These are phyloP conservation scores for Lagopus muta DNA, from an alignment of 2,113 vertebrate species.

Conservation along the genomic window DNA sequence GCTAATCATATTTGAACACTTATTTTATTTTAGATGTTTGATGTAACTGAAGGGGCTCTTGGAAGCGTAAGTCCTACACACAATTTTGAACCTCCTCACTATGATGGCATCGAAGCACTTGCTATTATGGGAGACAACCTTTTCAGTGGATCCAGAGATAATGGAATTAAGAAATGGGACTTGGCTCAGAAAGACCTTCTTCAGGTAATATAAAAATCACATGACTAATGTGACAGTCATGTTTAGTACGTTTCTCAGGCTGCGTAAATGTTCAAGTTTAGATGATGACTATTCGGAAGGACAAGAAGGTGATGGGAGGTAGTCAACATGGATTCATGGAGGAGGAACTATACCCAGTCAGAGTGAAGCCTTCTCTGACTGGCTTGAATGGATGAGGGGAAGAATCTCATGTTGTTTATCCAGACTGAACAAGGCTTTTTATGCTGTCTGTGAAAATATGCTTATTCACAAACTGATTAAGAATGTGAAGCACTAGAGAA, in stretches of 20 bases:
- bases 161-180: conserved; percentile 95
- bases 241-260: neutral
- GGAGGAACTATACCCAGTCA: neutral
- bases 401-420: neutral
- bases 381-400: neutral
- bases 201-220: conserved; percentile 79
- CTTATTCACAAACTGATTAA: neutral
- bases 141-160: conserved; percentile 93
- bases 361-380: neutral
- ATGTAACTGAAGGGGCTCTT: conserved; percentile 91
- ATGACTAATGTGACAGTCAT: neutral
- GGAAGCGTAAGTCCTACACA: conserved; percentile 88
- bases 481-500: neutral
- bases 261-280: neutral
- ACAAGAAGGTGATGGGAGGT: neutral
- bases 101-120: conserved; percentile 91
- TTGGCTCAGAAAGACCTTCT: conserved; percentile 87
- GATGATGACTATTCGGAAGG: neutral
- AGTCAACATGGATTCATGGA: neutral
- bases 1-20: neutral
- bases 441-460: neutral
- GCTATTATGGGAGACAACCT: conserved; percentile 86
- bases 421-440: neutral
- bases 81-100: conserved; percentile 91
- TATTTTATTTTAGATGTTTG: conserved; percentile 88